Base-by-base conservation (phyloP, 2,888 invertebrate genomes). In the Hybos culiciformis region DNA sequence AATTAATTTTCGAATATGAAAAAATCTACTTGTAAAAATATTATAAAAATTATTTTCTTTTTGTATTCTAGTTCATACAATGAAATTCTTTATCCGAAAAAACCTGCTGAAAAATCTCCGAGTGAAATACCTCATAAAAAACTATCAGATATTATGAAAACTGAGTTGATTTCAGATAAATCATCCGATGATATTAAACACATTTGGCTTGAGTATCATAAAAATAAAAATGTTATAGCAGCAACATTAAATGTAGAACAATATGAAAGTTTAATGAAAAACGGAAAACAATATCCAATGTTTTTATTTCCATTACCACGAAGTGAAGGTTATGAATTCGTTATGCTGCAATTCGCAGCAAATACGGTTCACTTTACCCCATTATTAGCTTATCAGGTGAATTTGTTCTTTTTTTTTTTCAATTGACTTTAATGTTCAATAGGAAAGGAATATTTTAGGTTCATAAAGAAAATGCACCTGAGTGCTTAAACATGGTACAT, bases 381-480 rank as follows among this genome's bases (percentile, higher is more conserved):
- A 0, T 66, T 91, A 8, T 68, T 88, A 29, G 84, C 84, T 54
- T 91, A 80, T 63, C 90, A 90, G 72, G 80, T 80, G 31, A 3
- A 36, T 18, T 37, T 6, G 6, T 12, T 14, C 7, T 24, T 11
- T 8, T 24, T 24, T 11, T 8, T 24, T 7, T 7, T 8, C 7
- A 11, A 11, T 24, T 8, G 24, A 11, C 11, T 24, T 24, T 24
- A 24, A 24, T 11, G 24, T 24, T 8, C 24, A 8, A 8, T 24
- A 24, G 7, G 24, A 3, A 39, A 34, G 23, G 41, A 37, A 19
- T 46, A 41, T 39, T 47, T 34, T 56, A 80, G 76, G 76, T 83
- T 2, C 86, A 88, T 56, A 81, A 83, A 56, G 90, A 88, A 63
- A 87, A 88, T 66, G 84, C 90, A 0, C 88, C 90, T 0, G 88